Conservation (phyloP, 92 coral and sea anemone species). For the Muricea muricata region DNA sequence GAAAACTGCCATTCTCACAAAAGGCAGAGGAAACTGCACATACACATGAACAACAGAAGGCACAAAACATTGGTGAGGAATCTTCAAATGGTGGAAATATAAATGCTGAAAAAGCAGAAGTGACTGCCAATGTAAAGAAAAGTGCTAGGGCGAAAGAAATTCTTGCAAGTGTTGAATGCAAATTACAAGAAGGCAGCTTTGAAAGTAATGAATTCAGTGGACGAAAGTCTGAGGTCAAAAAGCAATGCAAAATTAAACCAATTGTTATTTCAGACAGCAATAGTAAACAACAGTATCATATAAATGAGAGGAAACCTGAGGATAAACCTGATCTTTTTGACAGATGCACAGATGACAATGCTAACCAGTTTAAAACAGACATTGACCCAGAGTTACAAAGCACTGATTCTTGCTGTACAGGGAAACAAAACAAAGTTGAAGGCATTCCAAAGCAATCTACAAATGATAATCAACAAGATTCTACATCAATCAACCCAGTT, state of each 20-base stretch:
- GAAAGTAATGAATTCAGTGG: not conserved
- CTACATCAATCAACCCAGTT: too few species aligned
- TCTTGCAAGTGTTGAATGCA: too few species aligned
- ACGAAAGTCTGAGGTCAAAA: not conserved
- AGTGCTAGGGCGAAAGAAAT: too few species aligned
- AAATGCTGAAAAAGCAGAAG: too few species aligned
- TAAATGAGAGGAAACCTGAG: too few species aligned
- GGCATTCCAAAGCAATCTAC: too few species aligned
- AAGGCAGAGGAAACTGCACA: not conserved
- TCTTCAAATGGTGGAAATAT: not conserved
- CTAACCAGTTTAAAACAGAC: not conserved
- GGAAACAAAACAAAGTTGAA: not conserved
- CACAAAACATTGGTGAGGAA: not conserved
- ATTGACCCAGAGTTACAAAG: slow-evolving; percentile 6
- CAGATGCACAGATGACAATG: too few species aligned
- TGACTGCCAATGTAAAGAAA: too few species aligned
- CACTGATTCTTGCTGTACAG: not conserved
- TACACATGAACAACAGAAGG: not conserved
- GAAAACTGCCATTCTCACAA: not conserved
- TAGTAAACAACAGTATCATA: too few species aligned
- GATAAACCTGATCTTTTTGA: too few species aligned
- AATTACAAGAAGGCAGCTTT: not conserved
- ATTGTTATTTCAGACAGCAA: not conserved
- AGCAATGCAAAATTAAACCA: not conserved
- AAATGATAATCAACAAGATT: not conserved